Conservation (phyloP, 2,797 vertebrate species). For the Chloroceryle amazona region DNA sequence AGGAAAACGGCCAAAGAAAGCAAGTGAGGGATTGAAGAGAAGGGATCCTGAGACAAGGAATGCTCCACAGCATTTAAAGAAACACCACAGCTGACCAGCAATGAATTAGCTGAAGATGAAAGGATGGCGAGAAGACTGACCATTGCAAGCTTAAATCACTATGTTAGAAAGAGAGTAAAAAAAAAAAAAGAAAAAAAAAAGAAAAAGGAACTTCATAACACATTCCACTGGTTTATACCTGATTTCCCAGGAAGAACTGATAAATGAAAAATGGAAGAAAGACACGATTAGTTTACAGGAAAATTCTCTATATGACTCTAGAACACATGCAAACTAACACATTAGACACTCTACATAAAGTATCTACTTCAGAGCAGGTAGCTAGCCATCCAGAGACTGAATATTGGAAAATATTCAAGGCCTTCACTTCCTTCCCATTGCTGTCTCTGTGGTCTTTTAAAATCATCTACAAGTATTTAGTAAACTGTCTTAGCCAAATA, state of each 20-base stretch:
- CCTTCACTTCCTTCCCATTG: background rate
- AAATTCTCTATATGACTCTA: slow-evolving; percentile 75
- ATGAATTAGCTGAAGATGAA: slow-evolving; percentile 76
- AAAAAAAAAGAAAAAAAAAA: slow-evolving; percentile 11
- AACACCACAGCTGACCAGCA: slow-evolving; percentile 80
- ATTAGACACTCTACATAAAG: slow-evolving; percentile 51
- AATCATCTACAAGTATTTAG: background rate
- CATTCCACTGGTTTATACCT: slow-evolving; percentile 92
- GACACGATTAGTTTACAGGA: slow-evolving; percentile 87
- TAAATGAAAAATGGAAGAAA: slow-evolving; percentile 89
- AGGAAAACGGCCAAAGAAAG: slow-evolving; percentile 68
- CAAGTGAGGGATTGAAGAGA: background rate
- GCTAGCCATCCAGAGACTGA: slow-evolving; percentile 16
- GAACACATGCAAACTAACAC: slow-evolving; percentile 71
- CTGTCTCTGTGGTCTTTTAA: slow-evolving; percentile 46
- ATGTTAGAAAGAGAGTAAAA: slow-evolving; percentile 43
- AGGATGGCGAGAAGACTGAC: slow-evolving; percentile 67
- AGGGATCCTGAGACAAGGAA: slow-evolving; percentile 56
- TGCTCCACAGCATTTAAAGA: slow-evolving; percentile 69
- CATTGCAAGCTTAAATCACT: slow-evolving; percentile 81
- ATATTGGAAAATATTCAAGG: slow-evolving; percentile 17
- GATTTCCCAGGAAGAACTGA: slow-evolving; percentile 99
- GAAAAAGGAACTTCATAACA: slow-evolving; percentile 73
- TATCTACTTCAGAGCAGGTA: slow-evolving; percentile 58
- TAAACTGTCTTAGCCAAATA: slow-evolving; percentile 4